A percentile compares a stretch with the other conserved stretches of the same genome.
Evolutionary conservation across 2,888 invertebrate species (phyloP).

Genomic region (Drosophila ochracea): DNA sequence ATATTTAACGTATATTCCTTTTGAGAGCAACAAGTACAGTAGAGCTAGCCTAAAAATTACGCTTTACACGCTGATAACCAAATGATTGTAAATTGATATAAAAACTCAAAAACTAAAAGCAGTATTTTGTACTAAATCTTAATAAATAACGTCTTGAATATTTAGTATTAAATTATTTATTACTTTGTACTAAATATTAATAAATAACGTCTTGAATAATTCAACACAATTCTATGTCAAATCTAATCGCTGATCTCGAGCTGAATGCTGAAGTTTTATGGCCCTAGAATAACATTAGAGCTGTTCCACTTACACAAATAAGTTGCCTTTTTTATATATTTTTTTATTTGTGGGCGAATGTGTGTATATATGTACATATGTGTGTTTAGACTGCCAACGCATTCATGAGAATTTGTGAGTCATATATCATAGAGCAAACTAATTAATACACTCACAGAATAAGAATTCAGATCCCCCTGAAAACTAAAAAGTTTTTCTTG

Average conservation of each 20-base stretch:
- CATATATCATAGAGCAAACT: conserved; percentile 32
- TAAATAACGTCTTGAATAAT: conserved; percentile 56
- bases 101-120: conserved; percentile 31
- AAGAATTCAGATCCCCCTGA: neutral
- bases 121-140: conserved; percentile 14
- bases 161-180: conserved; percentile 36
- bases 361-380: neutral
- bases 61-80: conserved; percentile 41
- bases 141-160: conserved; percentile 42
- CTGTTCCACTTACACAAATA: conserved; percentile 71
- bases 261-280: conserved; percentile 53
- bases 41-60: conserved; percentile 50
- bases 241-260: conserved; percentile 36
- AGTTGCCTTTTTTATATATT: neutral
- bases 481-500: neutral
- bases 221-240: conserved; percentile 36
- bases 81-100: conserved; percentile 22
- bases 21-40: conserved; percentile 27
- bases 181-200: conserved; percentile 16
- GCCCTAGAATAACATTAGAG: conserved; percentile 62
- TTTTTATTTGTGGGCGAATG: conserved; percentile 15
- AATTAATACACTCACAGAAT: conserved; percentile 19
- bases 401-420: conserved; percentile 42
- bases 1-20: conserved; percentile 15
- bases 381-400: conserved; percentile 42